phyloP scores from a whole-genome alignment of 2,113 vertebrate species.

The Hippolais icterina region DNA sequence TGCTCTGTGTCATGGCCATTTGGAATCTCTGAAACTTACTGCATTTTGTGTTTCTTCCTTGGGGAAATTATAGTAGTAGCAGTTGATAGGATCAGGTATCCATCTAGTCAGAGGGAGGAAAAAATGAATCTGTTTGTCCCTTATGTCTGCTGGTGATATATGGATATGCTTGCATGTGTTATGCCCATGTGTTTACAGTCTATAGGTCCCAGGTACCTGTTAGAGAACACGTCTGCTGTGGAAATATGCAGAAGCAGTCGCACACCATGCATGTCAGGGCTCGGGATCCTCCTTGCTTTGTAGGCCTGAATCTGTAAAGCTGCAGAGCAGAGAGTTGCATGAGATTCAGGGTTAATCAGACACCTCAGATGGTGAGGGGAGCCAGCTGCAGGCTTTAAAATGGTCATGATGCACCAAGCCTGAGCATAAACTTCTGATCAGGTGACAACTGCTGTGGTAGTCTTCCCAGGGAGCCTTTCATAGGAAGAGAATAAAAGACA shows the following conservation, averaged over 20 bases:
- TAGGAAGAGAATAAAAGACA: not conserved
- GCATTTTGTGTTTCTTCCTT: not conserved
- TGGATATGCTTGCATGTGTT: not conserved
- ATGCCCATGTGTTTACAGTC: not conserved
- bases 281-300: not conserved
- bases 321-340: not conserved
- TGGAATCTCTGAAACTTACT: not conserved
- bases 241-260: not conserved
- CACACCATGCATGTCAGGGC: not conserved
- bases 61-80: not conserved
- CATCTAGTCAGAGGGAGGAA: not conserved
- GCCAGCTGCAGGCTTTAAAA: not conserved
- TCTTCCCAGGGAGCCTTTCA: not conserved
- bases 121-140: not conserved
- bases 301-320: not conserved
- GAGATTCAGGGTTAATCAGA: not conserved
- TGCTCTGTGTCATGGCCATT: not conserved
- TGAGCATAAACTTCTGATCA: not conserved
- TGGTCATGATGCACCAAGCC: not conserved
- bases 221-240: not conserved
- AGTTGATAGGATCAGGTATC: not conserved
- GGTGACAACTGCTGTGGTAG: not conserved
- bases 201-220: not conserved
- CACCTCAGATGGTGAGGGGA: not conserved
- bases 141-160: not conserved